A percentile compares a stretch with the other conserved stretches of the same genome.
Conservation (phyloP, 2,888 invertebrate genomes). For the Steinernema scapterisci region DNA sequence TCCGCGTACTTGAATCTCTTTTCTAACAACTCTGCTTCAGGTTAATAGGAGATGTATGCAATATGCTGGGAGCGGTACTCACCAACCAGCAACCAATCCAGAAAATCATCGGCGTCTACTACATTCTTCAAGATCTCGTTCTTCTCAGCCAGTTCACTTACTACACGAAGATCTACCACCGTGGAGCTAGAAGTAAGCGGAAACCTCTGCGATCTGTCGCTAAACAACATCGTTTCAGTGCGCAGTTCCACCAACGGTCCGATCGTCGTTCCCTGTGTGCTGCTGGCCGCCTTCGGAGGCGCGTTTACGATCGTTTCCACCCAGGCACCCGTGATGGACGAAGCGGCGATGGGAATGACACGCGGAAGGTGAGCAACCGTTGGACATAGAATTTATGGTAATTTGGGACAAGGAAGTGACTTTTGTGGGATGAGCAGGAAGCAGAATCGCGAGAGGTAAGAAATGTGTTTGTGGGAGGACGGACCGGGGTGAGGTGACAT, state of each 20-base stretch:
- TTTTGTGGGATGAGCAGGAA: too few species aligned
- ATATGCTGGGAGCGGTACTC: constrained; percentile 69
- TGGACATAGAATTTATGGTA: neutral
- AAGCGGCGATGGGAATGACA: constrained; percentile 10
- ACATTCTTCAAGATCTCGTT: constrained; percentile 63
- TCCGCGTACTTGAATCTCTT: too few species aligned
- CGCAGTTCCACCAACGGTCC: constrained; percentile 37
- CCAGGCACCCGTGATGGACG: neutral
- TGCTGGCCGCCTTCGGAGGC: constrained; percentile 47
- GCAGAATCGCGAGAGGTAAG: too few species aligned
- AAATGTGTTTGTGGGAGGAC: too few species aligned
- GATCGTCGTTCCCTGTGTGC: constrained; percentile 56
- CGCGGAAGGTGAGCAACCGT: neutral
- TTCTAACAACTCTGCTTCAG: constrained; percentile 44
- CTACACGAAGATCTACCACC: constrained; percentile 52
- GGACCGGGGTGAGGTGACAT: too few species aligned
- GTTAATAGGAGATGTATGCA: constrained; percentile 69
- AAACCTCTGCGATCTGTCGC: constrained; percentile 16
- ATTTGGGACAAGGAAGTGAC: too few species aligned
- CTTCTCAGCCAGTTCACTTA: constrained; percentile 63
- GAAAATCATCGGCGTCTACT: constrained; percentile 66
- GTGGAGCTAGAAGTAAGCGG: constrained; percentile 43
- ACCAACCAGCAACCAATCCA: constrained; percentile 68
- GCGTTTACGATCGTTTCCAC: constrained; percentile 13
- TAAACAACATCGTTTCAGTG: constrained; percentile 39